These are phyloP conservation scores for Catamblyrhynchus diadema DNA, from an alignment of 2,797 vertebrate species.

Conservation along the genomic window DNA sequence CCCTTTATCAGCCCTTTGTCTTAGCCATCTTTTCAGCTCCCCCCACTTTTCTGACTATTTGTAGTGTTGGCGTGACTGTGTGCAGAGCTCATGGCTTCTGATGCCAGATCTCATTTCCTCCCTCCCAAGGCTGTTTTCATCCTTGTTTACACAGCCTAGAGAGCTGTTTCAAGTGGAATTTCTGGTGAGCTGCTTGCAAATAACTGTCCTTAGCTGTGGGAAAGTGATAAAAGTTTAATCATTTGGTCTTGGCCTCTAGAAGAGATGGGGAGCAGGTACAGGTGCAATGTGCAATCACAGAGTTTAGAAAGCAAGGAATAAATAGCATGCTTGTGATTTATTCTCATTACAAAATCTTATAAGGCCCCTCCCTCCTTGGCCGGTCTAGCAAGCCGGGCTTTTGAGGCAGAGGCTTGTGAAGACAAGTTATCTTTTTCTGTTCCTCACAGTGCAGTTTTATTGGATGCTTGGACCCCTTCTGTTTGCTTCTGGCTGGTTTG, in stretches of 20 bases:
- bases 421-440: background rate
- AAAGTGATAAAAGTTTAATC: background rate
- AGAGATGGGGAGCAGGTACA: background rate
- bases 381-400: background rate
- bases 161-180: constrained; percentile 12
- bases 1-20: background rate
- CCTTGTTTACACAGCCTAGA: constrained; percentile 28
- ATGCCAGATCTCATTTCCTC: constrained; percentile 22
- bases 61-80: background rate
- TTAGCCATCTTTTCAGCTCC: background rate
- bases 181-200: background rate
- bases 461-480: background rate
- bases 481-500: background rate
- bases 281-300: background rate
- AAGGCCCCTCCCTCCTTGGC: background rate
- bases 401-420: background rate
- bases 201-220: background rate
- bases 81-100: background rate
- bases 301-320: background rate
- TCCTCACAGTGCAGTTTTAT: background rate
- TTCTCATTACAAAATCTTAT: background rate
- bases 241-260: background rate
- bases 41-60: background rate
- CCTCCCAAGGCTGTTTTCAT: constrained; percentile 25
- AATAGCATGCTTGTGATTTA: background rate